Percentiles rank a stretch among this genome's conserved stretches.
Conservation (phyloP, 2,888 invertebrate genomes). For the Lycocerus yunnanus region DNA sequence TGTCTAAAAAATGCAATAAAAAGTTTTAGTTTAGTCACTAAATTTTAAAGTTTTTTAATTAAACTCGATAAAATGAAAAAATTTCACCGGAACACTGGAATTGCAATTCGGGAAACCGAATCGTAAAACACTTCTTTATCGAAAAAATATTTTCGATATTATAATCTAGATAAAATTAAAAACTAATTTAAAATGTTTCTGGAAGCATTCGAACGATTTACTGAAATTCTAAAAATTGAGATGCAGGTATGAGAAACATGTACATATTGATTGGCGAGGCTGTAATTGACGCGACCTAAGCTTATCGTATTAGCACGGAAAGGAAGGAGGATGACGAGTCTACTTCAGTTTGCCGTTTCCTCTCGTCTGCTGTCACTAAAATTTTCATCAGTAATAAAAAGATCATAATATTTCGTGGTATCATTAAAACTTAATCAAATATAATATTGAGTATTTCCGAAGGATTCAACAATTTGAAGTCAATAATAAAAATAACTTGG, state of each 20-base stretch:
- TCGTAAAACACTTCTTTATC: neutral
- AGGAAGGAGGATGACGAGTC: constrained; percentile 23
- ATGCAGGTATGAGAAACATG: constrained; percentile 26
- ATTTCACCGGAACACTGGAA: neutral
- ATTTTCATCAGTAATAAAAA: constrained; percentile 19
- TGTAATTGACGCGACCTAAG: constrained; percentile 29
- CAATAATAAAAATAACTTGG: neutral
- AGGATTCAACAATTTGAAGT: neutral
- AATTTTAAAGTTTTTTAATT: neutral
- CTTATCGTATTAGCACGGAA: constrained; percentile 25
- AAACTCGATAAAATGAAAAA: neutral
- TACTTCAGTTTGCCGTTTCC: constrained; percentile 16
- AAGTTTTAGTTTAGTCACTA: neutral
- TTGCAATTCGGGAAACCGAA: neutral
- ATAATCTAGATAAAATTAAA: neutral
- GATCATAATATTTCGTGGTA: neutral
- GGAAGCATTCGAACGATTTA: neutral
- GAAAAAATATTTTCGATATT: neutral
- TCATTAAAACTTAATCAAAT: neutral
- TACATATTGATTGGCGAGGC: constrained; percentile 31
- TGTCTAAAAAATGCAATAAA: neutral
- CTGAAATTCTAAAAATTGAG: neutral
- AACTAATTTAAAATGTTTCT: neutral
- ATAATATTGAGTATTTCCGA: neutral
- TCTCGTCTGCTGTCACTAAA: constrained; percentile 16